These are phyloP conservation scores for Empis livida DNA, from an alignment of 2,888 invertebrate genomes.

Conservation along the genomic window DNA sequence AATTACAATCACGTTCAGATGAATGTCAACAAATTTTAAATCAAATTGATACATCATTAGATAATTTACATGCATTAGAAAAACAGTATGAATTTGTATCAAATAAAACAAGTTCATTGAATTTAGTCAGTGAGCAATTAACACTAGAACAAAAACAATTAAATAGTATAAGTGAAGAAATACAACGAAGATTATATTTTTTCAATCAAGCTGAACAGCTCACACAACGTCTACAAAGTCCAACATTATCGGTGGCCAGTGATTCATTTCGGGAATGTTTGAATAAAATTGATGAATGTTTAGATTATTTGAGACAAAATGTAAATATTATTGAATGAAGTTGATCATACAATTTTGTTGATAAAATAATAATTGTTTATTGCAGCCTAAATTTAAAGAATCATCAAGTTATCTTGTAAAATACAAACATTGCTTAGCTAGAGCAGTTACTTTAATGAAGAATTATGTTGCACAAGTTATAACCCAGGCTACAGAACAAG, in stretches of 20 bases:
- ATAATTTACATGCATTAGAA: conserved; percentile 56
- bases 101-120: conserved; percentile 82
- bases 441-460: conserved; percentile 66
- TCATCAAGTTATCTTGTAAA: conserved; percentile 67
- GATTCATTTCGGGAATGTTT: conserved; percentile 72
- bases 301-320: conserved; percentile 70
- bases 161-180: conserved; percentile 63
- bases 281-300: conserved; percentile 73
- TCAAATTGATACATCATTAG: conserved; percentile 57
- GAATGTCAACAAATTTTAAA: conserved; percentile 56
- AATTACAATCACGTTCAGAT: conserved; percentile 50
- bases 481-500: conserved; percentile 66
- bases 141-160: conserved; percentile 78
- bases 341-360: too few relatives aligned
- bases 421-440: conserved; percentile 71
- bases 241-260: conserved; percentile 69
- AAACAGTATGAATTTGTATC: conserved; percentile 77
- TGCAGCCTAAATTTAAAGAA: conserved; percentile 71
- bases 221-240: conserved; percentile 64
- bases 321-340: conserved; percentile 38
- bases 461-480: conserved; percentile 65
- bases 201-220: conserved; percentile 75
- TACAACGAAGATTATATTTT: conserved; percentile 67
- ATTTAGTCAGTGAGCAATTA: conserved; percentile 82
- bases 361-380: neutral